Conservation (phyloP, 2,797 vertebrate genomes). For the Xerus rutilus region DNA sequence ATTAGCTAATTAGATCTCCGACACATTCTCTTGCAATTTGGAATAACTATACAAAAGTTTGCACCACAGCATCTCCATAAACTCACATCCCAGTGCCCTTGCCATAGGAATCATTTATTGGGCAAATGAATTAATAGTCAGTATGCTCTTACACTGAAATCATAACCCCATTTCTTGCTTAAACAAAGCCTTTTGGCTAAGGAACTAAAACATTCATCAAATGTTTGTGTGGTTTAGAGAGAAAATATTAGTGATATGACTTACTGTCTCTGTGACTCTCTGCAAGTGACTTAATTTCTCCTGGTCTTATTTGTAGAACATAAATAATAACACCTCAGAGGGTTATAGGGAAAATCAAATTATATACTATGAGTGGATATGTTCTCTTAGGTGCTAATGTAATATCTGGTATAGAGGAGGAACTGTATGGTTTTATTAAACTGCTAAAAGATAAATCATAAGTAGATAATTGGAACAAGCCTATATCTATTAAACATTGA, state of each 20-base stretch:
- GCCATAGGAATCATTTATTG: neutral
- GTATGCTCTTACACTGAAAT: neutral
- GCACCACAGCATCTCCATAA: neutral
- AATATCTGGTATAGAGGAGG: neutral
- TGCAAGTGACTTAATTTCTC: conserved; percentile 1
- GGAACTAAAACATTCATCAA: neutral
- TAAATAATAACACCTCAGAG: neutral
- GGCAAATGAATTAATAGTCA: neutral
- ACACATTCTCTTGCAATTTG: neutral
- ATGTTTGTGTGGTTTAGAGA: neutral
- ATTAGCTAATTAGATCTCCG: neutral
- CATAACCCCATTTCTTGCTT: neutral
- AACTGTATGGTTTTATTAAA: neutral
- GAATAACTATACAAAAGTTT: neutral
- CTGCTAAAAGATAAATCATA: neutral
- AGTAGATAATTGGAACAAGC: neutral
- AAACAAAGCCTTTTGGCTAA: neutral
- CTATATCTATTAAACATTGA: neutral
- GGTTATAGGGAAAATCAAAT: neutral
- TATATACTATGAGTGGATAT: neutral
- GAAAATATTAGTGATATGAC: neutral
- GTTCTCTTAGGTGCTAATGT: neutral
- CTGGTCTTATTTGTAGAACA: neutral
- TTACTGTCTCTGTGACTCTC: neutral
- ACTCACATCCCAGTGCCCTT: neutral